Percentiles rank a stretch among this genome's conserved stretches.
phyloP scores from a whole-genome alignment of 2,888 invertebrate genomes.

The Chorisops tibialis region DNA sequence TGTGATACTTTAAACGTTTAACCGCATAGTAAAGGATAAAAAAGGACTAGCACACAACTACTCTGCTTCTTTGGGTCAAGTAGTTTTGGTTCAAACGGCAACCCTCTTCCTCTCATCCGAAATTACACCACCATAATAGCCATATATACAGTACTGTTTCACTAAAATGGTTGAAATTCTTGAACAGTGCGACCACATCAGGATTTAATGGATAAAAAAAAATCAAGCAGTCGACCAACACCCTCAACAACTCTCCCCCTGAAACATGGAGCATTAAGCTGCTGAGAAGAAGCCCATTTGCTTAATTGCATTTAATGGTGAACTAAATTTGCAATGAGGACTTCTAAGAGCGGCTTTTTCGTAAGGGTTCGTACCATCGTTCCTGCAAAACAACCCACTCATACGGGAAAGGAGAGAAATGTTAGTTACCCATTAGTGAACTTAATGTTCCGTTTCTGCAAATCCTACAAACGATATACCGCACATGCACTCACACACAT shows the following conservation, averaged over 20 bases:
- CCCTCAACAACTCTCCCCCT: background rate
- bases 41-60: no score
- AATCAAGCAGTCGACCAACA: background rate
- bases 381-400: no score
- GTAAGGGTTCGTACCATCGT: background rate
- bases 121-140: no score
- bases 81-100: no score
- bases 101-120: no score
- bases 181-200: conserved; percentile 15
- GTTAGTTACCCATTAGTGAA: no score
- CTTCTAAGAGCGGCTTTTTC: background rate
- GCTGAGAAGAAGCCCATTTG: conserved; percentile 29
- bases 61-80: no score
- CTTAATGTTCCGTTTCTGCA: background rate
- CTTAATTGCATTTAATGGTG: conserved; percentile 34
- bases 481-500: no score
- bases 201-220: conserved; percentile 4
- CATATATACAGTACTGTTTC: background rate
- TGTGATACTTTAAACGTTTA: no score
- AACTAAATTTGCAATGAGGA: conserved; percentile 31
- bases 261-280: conserved; percentile 3
- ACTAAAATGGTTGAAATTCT: conserved; percentile 9
- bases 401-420: no score
- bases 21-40: no score
- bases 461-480: background rate